Evolutionary conservation across 2,113 vertebrate species (phyloP).

Genomic region (rat (Rattus norvegicus)): GRCr8 NC_086031.1:48497001-48497500

Average conservation of each 20-base stretch:
- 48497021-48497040: too few species aligned
- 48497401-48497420: background rate
- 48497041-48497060: background rate
- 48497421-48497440: background rate
- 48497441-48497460: background rate
- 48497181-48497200: background rate
- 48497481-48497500: background rate
- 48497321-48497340: background rate
- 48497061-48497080: background rate
- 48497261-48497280: background rate
- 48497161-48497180: background rate
- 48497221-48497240: background rate
- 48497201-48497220: background rate
- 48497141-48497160: background rate
- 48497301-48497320: background rate
- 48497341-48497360: background rate
- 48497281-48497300: background rate
- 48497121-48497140: background rate
- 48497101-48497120: background rate
- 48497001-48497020: background rate
- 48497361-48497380: background rate
- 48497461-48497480: background rate
- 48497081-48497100: background rate
- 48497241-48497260: background rate
- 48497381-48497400: background rate